Base-by-base conservation (phyloP, 2,113 vertebrate species). In the Excalfactoria chinensis region DNA sequence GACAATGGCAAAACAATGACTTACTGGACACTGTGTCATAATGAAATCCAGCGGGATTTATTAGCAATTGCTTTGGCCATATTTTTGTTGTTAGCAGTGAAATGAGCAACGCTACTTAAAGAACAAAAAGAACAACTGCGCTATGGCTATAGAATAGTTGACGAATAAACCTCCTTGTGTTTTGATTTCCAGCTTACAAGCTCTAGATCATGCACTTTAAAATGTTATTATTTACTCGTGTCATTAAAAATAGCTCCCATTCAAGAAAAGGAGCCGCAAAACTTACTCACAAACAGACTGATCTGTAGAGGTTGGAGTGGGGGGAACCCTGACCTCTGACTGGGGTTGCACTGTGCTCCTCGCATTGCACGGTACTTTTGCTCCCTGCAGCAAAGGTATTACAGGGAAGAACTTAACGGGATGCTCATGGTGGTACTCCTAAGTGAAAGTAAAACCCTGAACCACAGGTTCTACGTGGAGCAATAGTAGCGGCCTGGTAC, bases 91-190 rank as follows among this genome's bases (percentile, higher is more conserved):
- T 48, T 81, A 78, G 46, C 28, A 55, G 32, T 21, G 26, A 91
- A 0, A 67, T 43, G 43, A 86, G 48, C 35, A 62, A 51, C 2
- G 6, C 35, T 67, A 2, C 64, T 83, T 83, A 49, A 82, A 72
- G 71, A 59, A 22, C n/a, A 74, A 82, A 37, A 77, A 56, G 55
- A 81, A 41, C 0, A 0, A 62, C 25, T 58, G 7, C 21, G 2
- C 37, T 59, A 23, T 0, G 0, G 8, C 41, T 64, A 43, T 35
- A 51, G 0, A 0, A 19, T 10, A 76, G 59, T 41, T 63, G 74
- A 58, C 5, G 22, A 69, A 19, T 4, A 41, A 87, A 58, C 19
- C 25, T 41, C 55, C 53, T 9, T 15, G 17, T 41, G 5, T 44
- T 82, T 69, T 2, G 3, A 5, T 76, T 70, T 62, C 49, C 67